Conservation (phyloP, 1,140 invertebrate species). For the Stegodyphus dumicola region DNA sequence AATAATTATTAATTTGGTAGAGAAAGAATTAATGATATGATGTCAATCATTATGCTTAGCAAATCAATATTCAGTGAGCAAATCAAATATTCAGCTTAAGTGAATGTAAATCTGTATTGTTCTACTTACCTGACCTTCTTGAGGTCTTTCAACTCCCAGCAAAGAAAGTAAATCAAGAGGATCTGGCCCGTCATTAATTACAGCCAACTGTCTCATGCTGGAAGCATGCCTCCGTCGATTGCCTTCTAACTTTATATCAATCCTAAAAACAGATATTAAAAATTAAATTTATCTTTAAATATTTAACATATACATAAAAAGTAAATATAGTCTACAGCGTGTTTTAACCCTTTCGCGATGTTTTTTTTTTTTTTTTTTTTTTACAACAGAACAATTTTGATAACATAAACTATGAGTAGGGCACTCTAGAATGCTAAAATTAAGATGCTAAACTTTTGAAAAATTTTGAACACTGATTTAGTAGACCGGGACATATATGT, state of each 20-base stretch:
- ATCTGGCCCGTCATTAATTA: constrained; percentile 85
- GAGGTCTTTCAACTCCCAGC: constrained; percentile 79
- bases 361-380: too few relatives aligned
- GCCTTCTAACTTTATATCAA: constrained; percentile 78
- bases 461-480: too few relatives aligned
- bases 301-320: too few relatives aligned
- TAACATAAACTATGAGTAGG: too few relatives aligned
- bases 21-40: background rate
- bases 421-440: too few relatives aligned
- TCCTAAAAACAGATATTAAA: constrained; percentile 65
- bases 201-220: constrained; percentile 82
- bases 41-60: too few relatives aligned
- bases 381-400: too few relatives aligned
- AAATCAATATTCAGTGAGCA: background rate
- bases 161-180: constrained; percentile 79
- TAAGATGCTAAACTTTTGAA: too few relatives aligned
- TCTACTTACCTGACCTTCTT: constrained; percentile 78
- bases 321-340: too few relatives aligned
- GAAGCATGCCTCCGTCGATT: constrained; percentile 81
- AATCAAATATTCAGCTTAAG: background rate
- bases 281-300: too few relatives aligned
- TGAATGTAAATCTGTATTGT: background rate
- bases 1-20: background rate
- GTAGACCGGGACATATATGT: too few relatives aligned
- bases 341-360: too few relatives aligned